Conservation (phyloP, 1,140 invertebrate species). For the Trichonephila inaurata region DNA sequence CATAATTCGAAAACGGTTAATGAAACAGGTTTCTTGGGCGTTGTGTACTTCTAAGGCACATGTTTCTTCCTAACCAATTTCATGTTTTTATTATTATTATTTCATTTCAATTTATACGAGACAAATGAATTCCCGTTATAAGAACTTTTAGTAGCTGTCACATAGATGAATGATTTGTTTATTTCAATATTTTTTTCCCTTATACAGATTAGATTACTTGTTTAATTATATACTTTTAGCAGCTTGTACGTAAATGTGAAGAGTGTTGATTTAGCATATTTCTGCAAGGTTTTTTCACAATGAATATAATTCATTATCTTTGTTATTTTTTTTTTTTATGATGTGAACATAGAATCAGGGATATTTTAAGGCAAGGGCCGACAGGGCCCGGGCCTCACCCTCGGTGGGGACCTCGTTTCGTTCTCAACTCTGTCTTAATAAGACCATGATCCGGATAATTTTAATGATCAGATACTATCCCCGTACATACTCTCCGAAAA, state of each 20-base stretch:
- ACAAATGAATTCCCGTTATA: conserved; percentile 4
- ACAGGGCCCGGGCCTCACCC: too few species aligned
- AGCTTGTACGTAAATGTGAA: background rate
- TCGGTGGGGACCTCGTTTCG: too few species aligned
- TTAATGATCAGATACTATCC: too few species aligned
- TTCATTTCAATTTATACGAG: conserved; percentile 16
- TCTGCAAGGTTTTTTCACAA: background rate
- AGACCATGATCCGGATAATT: too few species aligned
- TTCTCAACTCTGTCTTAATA: too few species aligned
- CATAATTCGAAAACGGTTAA: conserved; percentile 44
- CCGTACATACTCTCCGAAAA: too few species aligned
- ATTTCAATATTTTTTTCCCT: background rate
- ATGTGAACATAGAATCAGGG: too few species aligned
- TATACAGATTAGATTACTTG: background rate
- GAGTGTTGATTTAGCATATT: background rate
- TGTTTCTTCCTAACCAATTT: background rate
- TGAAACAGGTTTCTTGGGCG: conserved; percentile 51
- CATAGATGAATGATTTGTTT: background rate
- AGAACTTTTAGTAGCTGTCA: background rate
- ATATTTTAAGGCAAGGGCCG: too few species aligned
- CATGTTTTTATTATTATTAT: background rate
- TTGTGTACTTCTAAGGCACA: conserved; percentile 28
- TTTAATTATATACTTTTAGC: background rate
- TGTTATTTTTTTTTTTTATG: background rate
- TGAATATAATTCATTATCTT: background rate